A percentile compares a stretch with the other conserved stretches of the same genome.
Evolutionary conservation across 2,113 vertebrate genomes (phyloP).

Genomic region (Cebidichthys violaceus): DNA sequence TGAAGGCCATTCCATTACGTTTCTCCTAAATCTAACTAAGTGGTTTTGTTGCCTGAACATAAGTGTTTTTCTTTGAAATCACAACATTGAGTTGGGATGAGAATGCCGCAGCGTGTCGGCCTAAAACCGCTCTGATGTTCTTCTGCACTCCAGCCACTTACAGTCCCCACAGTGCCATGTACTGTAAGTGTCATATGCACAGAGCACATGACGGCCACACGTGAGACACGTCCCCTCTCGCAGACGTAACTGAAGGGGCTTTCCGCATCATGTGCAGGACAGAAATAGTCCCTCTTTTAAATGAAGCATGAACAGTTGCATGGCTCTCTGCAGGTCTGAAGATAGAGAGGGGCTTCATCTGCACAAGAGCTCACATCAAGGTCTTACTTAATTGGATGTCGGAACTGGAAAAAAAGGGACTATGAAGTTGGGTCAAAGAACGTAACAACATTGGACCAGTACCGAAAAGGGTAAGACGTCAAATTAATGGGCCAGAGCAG

Average conservation of each 20-base stretch:
- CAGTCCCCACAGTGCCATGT: constrained; percentile 21
- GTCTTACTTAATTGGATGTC: constrained; percentile 24
- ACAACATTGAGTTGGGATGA: no score
- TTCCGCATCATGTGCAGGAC: constrained; percentile 63
- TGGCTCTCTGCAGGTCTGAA: constrained; percentile 42
- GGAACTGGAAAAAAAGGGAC: constrained; percentile 34
- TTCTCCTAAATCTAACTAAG: no score
- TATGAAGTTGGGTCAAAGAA: constrained; percentile 15
- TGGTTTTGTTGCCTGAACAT: no score
- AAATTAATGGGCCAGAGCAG: constrained; percentile 45
- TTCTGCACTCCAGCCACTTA: constrained; percentile 22
- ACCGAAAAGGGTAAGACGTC: constrained; percentile 20
- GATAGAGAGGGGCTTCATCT: constrained; percentile 34
- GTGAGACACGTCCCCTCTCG: constrained; percentile 38
- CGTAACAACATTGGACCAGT: constrained; percentile 19
- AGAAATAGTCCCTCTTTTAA: constrained; percentile 66
- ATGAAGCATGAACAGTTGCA: constrained; percentile 67
- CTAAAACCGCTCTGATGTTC: neutral
- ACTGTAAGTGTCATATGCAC: constrained; percentile 43
- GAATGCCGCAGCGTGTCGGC: no score
- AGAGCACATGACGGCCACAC: constrained; percentile 52
- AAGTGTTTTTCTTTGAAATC: no score
- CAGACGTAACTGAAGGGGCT: constrained; percentile 42
- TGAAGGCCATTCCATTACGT: no score
- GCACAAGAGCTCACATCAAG: constrained; percentile 1